These are phyloP conservation scores for Hipposideros larvatus DNA, from an alignment of 2,797 vertebrate species.

Conservation along the genomic window DNA sequence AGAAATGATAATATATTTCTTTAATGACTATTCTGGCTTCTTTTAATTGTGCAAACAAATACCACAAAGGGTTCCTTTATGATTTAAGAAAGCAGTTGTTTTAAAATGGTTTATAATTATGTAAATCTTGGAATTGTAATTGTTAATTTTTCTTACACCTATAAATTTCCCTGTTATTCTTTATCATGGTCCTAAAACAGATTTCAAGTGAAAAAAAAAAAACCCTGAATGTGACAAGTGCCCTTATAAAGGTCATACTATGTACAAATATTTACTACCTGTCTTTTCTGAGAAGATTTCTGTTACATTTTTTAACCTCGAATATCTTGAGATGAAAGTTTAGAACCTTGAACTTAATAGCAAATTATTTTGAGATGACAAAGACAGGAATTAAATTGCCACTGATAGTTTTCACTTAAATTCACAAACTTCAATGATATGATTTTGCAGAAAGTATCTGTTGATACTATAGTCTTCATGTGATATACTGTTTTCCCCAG, in stretches of 20 bases:
- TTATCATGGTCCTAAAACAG: not conserved
- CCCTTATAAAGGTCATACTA: not conserved
- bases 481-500: slow-evolving; percentile 9
- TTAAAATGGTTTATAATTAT: slow-evolving; percentile 50
- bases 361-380: not conserved
- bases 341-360: slow-evolving; percentile 22
- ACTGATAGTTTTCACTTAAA: slow-evolving; percentile 10
- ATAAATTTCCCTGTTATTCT: slow-evolving; percentile 19
- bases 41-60: slow-evolving; percentile 47
- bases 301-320: not conserved
- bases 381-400: slow-evolving; percentile 12
- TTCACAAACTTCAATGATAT: not conserved
- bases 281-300: slow-evolving; percentile 20
- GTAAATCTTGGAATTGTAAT: slow-evolving; percentile 46
- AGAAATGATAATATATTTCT: slow-evolving; percentile 61
- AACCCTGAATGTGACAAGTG: not conserved
- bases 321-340: not conserved
- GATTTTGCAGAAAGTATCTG: not conserved
- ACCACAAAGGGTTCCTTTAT: slow-evolving; percentile 10
- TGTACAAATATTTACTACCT: not conserved
- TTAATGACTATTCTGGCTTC: slow-evolving; percentile 21
- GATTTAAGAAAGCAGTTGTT: slow-evolving; percentile 26
- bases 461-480: slow-evolving; percentile 61
- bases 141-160: not conserved
- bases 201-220: not conserved